Evolutionary conservation across 2,797 vertebrate species (phyloP), one percentile per base, ranked within the genome.

Genomic region (Antrozous pallidus): DNA sequence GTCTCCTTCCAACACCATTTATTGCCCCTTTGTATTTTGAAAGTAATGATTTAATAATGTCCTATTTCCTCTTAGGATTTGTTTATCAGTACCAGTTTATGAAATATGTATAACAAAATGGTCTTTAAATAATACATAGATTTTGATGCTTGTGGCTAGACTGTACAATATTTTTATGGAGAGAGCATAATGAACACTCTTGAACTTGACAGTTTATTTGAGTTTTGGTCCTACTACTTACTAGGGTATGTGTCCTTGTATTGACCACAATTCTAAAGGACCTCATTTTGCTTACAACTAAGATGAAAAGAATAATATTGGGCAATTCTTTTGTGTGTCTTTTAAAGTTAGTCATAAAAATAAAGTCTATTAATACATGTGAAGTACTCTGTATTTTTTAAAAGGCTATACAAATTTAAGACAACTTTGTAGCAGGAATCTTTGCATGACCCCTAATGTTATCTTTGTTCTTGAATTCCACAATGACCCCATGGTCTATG

Each of bases 61-160:
- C 83, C 54, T 79, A 6, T 17, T 22, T 96, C 77, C 33, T 86
- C 38, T 82, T 77, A 88, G 77, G 38, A 81, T 56, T 31, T 90
- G 54, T 91, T 96, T 80, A 85, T 92, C 82, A 84, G 58, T 54
- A 78, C 47, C 54, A 73, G 42, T 85, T 69, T 81, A 94, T 93
- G 33, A 96, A 96, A 95, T 90, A 90, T 94, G 33, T 49, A 96
- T 93, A 79, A 82, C 58, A 94, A 38, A 90, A 88, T 47, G 47
- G 42, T 74, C 42, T 92, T 94, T 97, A 96, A 96, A 95, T 88
- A 94, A 95, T 90, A 92, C 77, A 95, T 69, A 84, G 42, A 94
- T 85, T 74, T 93, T 83, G 9, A 84, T 65, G 47, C 28, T 86
- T 79, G 10, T 80, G 67, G 75, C 42, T 61, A 91, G 49, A 71